Evolutionary conservation across 92 coral and sea anemone genomes (phyloP).

Genomic region (Heteractis magnifica): DNA sequence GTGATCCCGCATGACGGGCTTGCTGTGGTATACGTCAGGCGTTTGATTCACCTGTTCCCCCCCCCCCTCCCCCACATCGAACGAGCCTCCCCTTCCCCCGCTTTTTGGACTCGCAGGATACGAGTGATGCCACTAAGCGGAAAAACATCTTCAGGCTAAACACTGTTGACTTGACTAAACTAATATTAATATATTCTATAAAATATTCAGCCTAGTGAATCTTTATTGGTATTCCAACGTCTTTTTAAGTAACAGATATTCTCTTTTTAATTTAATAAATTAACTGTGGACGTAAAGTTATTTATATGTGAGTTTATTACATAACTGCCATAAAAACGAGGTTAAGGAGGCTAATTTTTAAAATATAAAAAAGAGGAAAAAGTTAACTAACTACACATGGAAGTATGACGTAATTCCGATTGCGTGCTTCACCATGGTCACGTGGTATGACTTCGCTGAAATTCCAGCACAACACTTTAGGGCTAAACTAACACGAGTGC

Average conservation of each 20-base stretch:
- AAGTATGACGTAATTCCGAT: too few relatives aligned
- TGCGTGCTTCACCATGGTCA: too few relatives aligned
- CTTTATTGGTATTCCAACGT: not conserved
- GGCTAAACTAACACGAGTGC: too few relatives aligned
- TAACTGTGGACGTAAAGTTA: not conserved
- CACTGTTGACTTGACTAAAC: not conserved
- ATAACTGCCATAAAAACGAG: not conserved
- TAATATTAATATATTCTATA: not conserved
- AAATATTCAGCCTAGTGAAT: not conserved
- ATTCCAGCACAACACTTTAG: too few relatives aligned
- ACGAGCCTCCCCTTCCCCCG: too few relatives aligned
- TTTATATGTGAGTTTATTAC: not conserved
- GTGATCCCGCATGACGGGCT: not conserved
- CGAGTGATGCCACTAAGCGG: too few relatives aligned
- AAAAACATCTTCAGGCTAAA: too few relatives aligned
- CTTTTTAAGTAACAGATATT: not conserved
- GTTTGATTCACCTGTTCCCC: too few relatives aligned
- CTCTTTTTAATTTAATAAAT: not conserved
- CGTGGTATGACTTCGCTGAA: too few relatives aligned
- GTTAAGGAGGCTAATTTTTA: not conserved
- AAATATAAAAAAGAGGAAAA: not conserved
- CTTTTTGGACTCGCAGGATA: too few relatives aligned
- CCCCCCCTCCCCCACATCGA: too few relatives aligned
- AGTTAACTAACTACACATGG: not conserved
- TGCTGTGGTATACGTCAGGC: not conserved